Evolutionary conservation across 1,140 invertebrate genomes (phyloP), one percentile per base, ranked within the genome.

Genomic region (Wiebesia pumilae): DNA sequence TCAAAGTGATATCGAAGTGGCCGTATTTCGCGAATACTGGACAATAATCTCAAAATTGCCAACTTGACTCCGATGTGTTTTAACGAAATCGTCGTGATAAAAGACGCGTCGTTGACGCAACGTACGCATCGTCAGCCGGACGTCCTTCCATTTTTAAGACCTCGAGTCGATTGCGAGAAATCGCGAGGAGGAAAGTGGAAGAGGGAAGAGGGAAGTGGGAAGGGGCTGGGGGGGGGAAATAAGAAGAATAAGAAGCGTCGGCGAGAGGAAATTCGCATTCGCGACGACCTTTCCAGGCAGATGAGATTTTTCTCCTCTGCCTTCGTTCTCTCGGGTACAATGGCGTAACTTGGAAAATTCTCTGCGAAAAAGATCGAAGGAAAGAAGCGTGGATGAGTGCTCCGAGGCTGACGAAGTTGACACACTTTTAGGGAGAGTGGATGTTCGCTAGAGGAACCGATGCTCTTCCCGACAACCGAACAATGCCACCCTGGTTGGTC

Each of bases 251-350:
- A 12, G 51, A 24, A 38, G 54, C 35, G 73, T 43, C 0, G 78
- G 40, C 10, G 38, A 75, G 30, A 67, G 10, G 62, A 85, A 40
- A 85, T 85, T 85, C 83, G 58, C 83, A 27, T 35, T 71, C 33
- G 35, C 77, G 24, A 43, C 71, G 71, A 75, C 38, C 27, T 75
- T 43, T 43, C 71, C 4, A 43, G 0, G 71, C 38, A 75, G 71
- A 75, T 43, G 71, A 75, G 38, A 6, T 43, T 75, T 43, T 43
- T 43, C 27, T 75, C 27, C 38, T 40, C 35, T 19, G 2, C 58
- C 3, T 24, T 62, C 58, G 2, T 24, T 62, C 58, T 27, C 24
- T 27, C 58, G 40, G 40, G 24, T 16, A 69, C 38, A 81, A 67
- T 81, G 79, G 62, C 62, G 16, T 14, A 69, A 47, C 71, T 75